Evolutionary conservation across 1,140 invertebrate species (phyloP).

Genomic region (Sinonovacula constricta): DNA sequence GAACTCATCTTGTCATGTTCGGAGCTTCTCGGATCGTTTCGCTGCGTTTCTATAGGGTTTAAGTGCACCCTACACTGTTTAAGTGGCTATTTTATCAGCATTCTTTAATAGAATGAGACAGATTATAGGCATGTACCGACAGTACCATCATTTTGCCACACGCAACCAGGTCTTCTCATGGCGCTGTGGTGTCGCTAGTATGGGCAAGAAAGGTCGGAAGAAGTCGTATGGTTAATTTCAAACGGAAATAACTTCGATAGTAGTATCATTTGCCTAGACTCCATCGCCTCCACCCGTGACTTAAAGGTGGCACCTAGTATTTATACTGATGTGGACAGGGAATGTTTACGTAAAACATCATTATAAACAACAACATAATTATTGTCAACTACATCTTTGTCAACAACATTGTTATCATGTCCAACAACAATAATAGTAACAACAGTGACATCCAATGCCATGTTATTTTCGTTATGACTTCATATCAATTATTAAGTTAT

Average conservation of each 20-base stretch:
- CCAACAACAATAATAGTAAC: no score
- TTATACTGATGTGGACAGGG: no score
- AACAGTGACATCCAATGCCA: no score
- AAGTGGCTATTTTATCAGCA: constrained; percentile 31
- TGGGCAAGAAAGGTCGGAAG: background rate
- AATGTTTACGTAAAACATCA: no score
- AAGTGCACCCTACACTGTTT: constrained; percentile 9
- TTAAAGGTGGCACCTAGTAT: no score
- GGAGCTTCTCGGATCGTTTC: background rate
- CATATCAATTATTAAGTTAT: no score
- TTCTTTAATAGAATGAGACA: constrained; percentile 26
- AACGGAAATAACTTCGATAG: constrained; percentile 29
- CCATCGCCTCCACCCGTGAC: no score
- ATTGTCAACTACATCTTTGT: no score
- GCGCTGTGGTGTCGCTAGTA: background rate
- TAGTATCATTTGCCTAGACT: no score
- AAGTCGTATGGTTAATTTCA: constrained; percentile 44
- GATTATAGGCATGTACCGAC: constrained; percentile 10
- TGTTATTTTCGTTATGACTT: no score
- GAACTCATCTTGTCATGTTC: background rate
- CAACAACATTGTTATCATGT: no score
- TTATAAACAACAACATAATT: no score
- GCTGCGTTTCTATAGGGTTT: constrained; percentile 7
- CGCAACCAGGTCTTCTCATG: constrained; percentile 10
- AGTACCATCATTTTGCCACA: constrained; percentile 14